phyloP scores from a whole-genome alignment of 2,888 invertebrate genomes.

The Idaea dimidiata region DNA sequence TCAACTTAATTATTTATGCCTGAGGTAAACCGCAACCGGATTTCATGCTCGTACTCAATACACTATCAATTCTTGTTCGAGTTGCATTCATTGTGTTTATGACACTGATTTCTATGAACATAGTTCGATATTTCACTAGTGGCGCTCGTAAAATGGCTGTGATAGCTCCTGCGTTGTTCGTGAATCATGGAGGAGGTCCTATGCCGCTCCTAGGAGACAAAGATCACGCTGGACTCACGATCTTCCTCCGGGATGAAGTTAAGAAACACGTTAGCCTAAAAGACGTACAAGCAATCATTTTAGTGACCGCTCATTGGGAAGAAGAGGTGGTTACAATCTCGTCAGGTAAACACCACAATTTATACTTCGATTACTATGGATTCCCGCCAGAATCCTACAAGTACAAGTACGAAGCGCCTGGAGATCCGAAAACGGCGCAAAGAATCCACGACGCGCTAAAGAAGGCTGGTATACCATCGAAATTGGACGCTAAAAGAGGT shows the following conservation, averaged over 20 bases:
- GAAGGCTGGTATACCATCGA: constrained; percentile 58
- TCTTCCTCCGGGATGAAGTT: constrained; percentile 61
- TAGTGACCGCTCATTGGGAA: constrained; percentile 75
- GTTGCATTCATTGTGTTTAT: constrained; percentile 67
- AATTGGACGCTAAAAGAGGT: constrained; percentile 63
- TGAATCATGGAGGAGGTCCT: constrained; percentile 74
- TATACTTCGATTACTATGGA: constrained; percentile 74
- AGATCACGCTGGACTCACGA: constrained; percentile 61
- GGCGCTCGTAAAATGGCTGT: constrained; percentile 57
- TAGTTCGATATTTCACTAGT: constrained; percentile 60
- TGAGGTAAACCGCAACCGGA: constrained; percentile 30
- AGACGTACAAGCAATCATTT: constrained; percentile 63
- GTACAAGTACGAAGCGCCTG: constrained; percentile 69
- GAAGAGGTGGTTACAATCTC: constrained; percentile 66
- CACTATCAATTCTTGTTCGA: constrained; percentile 62
- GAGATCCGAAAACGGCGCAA: constrained; percentile 60
- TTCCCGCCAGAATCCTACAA: constrained; percentile 71
- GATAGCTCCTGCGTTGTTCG: constrained; percentile 69
- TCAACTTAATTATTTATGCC: constrained; percentile 31
- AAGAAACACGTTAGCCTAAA: constrained; percentile 63
- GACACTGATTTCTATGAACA: constrained; percentile 70
- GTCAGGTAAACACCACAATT: constrained; percentile 60
- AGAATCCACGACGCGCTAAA: constrained; percentile 54
- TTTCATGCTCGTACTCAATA: constrained; percentile 72
- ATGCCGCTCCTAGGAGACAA: constrained; percentile 67